phyloP scores from a whole-genome alignment of 1,140 invertebrate genomes.

The Hetaerina americana region DNA sequence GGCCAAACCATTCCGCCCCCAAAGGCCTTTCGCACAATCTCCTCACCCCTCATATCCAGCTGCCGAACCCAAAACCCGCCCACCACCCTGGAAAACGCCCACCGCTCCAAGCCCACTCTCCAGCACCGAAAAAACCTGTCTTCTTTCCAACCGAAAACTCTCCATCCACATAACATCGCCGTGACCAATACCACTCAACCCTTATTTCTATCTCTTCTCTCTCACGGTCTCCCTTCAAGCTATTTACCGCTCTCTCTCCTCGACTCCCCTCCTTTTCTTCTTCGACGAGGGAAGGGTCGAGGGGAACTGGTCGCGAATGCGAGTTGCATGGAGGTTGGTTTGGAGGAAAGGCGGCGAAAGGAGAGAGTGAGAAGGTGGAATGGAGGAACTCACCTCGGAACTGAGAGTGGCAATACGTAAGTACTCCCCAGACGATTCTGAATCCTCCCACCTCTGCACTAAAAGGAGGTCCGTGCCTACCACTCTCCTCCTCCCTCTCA shows the following conservation, averaged over 20 bases:
- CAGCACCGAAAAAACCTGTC: too few relatives aligned
- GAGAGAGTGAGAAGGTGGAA: too few relatives aligned
- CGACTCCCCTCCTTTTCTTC: background rate
- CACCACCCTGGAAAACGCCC: too few relatives aligned
- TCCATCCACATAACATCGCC: background rate
- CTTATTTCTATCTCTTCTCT: background rate
- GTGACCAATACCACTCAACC: background rate
- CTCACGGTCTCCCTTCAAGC: background rate
- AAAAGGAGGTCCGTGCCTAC: too few relatives aligned
- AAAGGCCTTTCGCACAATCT: background rate
- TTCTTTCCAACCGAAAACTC: too few relatives aligned
- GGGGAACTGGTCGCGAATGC: too few relatives aligned
- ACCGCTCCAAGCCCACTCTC: background rate
- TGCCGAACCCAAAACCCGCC: too few relatives aligned
- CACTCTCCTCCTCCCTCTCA: too few relatives aligned
- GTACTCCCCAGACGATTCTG: background rate
- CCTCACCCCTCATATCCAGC: background rate
- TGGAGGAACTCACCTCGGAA: background rate
- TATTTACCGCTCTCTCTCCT: background rate
- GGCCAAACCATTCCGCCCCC: background rate
- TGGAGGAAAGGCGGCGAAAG: too few relatives aligned
- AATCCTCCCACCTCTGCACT: background rate
- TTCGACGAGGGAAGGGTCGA: background rate
- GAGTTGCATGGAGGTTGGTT: too few relatives aligned
- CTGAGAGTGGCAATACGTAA: background rate